A percentile compares a stretch with the other conserved stretches of the same genome.
These are phyloP conservation scores for Matsumurasca onukii DNA, from an alignment of 1,140 invertebrate genomes.

Conservation along the genomic window DNA sequence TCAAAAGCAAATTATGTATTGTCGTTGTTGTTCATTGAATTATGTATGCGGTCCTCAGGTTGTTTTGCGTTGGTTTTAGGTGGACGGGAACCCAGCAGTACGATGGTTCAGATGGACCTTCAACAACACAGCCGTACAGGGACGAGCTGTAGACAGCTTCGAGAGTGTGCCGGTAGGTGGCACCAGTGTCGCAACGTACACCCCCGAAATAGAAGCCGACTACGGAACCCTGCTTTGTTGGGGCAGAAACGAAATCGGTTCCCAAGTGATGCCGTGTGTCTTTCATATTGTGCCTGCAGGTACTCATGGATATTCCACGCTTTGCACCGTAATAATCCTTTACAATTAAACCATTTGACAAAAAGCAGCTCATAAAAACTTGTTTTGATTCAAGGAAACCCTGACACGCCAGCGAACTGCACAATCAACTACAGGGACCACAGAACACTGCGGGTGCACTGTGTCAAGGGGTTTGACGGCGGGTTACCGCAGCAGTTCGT, in stretches of 20 bases:
- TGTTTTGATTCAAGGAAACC: conserved; percentile 43
- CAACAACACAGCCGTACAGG: conserved; percentile 54
- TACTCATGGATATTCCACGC: too few relatives aligned
- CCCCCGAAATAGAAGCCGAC: conserved; percentile 53
- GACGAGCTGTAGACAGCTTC: conserved; percentile 31
- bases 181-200: conserved; percentile 52
- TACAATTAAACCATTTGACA: too few relatives aligned
- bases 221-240: conserved; percentile 60
- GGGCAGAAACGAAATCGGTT: conserved; percentile 55
- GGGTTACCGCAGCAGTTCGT: conserved; percentile 54
- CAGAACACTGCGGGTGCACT: conserved; percentile 51
- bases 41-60: too few relatives aligned
- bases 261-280: conserved; percentile 54
- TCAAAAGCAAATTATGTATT: too few relatives aligned
- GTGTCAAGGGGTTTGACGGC: conserved; percentile 52
- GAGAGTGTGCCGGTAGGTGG: conserved; percentile 40
- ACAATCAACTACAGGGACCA: conserved; percentile 52
- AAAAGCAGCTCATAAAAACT: too few relatives aligned
- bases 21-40: too few relatives aligned
- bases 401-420: conserved; percentile 55
- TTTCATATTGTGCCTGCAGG: conserved; percentile 59
- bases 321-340: too few relatives aligned
- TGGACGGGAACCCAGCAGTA: conserved; percentile 57
- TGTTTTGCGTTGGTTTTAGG: too few relatives aligned
- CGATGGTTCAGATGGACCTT: conserved; percentile 59